These are phyloP conservation scores for Nannoperca australis DNA, from an alignment of 2,797 vertebrate genomes.

Conservation along the genomic window DNA sequence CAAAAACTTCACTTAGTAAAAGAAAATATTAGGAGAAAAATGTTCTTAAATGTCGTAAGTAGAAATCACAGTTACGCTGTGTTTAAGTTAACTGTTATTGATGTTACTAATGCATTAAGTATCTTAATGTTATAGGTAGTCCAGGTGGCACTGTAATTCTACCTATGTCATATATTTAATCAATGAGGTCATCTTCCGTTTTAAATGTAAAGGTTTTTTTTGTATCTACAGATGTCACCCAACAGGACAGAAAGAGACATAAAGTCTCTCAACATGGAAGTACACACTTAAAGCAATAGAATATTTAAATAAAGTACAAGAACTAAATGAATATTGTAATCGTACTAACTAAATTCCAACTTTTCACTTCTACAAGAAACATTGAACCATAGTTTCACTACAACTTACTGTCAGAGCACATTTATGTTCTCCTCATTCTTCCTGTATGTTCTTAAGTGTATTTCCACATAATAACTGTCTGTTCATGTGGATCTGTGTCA, in stretches of 20 bases:
- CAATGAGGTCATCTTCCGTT: not conserved
- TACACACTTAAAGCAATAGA: not conserved
- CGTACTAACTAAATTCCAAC: slow-evolving; percentile 18
- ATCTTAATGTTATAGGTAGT: not conserved
- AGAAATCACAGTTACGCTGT: not conserved
- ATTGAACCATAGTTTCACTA: slow-evolving; percentile 10
- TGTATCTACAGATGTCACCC: not conserved
- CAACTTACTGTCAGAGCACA: not conserved
- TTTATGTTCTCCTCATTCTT: not conserved
- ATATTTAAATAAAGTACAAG: not conserved
- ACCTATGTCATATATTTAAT: not conserved
- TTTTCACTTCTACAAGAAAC: slow-evolving; percentile 36
- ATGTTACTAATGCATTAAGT: not conserved
- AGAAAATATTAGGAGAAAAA: not conserved
- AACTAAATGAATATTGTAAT: not conserved
- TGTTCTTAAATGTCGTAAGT: not conserved
- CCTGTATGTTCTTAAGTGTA: not conserved
- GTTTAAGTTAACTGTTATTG: not conserved
- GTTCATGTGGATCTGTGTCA: not conserved
- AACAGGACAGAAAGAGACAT: not conserved
- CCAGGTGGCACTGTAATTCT: not conserved
- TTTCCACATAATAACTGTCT: not conserved
- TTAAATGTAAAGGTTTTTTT: not conserved
- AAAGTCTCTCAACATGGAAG: not conserved
- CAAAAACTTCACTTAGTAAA: not conserved